phyloP scores from a whole-genome alignment of 1,140 invertebrate genomes.

The Leptoteleia sp. region DNA sequence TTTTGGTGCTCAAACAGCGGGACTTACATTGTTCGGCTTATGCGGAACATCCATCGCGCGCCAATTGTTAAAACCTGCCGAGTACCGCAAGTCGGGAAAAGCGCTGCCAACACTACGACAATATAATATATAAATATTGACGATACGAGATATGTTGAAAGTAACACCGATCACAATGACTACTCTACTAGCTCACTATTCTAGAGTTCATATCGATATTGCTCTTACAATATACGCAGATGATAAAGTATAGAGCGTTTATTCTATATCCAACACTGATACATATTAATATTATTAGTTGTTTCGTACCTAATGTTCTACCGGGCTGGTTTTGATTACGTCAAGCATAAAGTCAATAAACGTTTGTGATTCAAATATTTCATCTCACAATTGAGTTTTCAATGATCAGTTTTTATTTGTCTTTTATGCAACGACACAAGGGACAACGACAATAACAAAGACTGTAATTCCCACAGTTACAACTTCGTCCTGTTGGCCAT shows the following conservation, averaged over 20 bases:
- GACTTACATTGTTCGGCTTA: conserved; percentile 26
- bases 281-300: conserved; percentile 80
- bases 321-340: conserved; percentile 81
- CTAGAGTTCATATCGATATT: conserved; percentile 78
- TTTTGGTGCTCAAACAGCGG: conserved; percentile 38
- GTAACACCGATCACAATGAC: conserved; percentile 80
- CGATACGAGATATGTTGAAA: conserved; percentile 77
- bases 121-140: conserved; percentile 76
- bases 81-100: conserved; percentile 60
- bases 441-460: conserved; percentile 64
- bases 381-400: conserved; percentile 57
- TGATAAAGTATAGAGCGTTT: conserved; percentile 79
- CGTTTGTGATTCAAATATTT: conserved; percentile 59
- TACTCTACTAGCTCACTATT: conserved; percentile 81
- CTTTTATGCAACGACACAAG: conserved; percentile 48
- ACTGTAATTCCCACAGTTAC: conserved; percentile 53
- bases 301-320: conserved; percentile 81
- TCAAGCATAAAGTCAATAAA: conserved; percentile 75
- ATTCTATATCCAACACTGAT: conserved; percentile 80
- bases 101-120: conserved; percentile 77
- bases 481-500: conserved; percentile 43
- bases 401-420: conserved; percentile 62
- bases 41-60: conserved; percentile 17
- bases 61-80: conserved; percentile 22
- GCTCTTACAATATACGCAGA: conserved; percentile 78